Conservation (phyloP, 2,797 vertebrate species). For the Scleropages formosus region DNA sequence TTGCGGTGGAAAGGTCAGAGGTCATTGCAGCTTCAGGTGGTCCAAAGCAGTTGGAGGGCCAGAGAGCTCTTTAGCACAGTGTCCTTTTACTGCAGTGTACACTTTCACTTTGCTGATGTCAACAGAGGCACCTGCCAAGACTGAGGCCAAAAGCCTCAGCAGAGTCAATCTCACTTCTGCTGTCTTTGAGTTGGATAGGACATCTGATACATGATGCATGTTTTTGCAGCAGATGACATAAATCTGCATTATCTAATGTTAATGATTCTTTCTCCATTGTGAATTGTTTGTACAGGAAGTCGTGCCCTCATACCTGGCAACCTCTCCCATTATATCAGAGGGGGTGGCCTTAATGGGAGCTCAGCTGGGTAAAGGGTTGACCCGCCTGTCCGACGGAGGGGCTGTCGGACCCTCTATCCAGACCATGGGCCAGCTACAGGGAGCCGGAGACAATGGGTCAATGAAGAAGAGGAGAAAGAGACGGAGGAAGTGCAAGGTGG, state of each 20-base stretch:
- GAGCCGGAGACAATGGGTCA: slow-evolving; percentile 37
- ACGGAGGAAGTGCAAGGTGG: slow-evolving; percentile 82
- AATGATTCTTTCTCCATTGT: neutral
- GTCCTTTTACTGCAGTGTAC: no score
- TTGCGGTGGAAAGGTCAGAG: no score
- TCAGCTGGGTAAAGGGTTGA: slow-evolving; percentile 66
- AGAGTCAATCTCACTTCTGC: neutral
- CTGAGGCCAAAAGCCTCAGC: neutral
- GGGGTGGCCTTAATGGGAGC: slow-evolving; percentile 71
- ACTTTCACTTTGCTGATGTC: no score
- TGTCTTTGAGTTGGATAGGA: neutral
- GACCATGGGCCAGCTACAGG: slow-evolving; percentile 55
- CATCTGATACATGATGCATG: neutral
- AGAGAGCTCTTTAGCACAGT: no score
- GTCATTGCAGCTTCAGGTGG: no score
- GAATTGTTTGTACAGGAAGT: slow-evolving; percentile 66
- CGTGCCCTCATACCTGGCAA: slow-evolving; percentile 85
- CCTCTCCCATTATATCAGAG: slow-evolving; percentile 86
- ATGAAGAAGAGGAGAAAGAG: slow-evolving; percentile 89
- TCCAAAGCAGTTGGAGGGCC: no score
- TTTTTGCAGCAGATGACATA: neutral
- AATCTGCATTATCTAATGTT: neutral
- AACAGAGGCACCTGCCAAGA: no score
- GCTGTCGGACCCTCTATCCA: slow-evolving; percentile 44
- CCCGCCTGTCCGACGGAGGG: slow-evolving; percentile 54